Evolutionary conservation across 2,113 vertebrate genomes (phyloP), one percentile per base, ranked within the genome.

Genomic region (Oxyura jamaicensis): DNA sequence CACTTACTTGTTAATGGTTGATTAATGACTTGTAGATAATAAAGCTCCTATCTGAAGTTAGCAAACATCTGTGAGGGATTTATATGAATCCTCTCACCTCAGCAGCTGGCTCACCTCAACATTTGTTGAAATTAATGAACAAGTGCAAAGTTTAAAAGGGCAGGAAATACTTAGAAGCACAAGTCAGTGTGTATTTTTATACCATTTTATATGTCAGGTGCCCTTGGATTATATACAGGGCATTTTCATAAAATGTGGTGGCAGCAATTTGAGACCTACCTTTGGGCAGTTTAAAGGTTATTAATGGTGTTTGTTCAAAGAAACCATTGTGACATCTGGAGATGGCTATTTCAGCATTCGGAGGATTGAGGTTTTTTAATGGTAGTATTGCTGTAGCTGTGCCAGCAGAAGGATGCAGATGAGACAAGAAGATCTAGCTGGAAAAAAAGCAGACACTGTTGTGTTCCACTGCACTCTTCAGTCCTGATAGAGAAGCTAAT

Each of bases 71-170:
- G 84, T 79, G 90, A 75, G 75, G 72, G 69, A 96, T 97, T 97
- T 98, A 83, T 96, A 96, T 91, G 90, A 97, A 97, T 97, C 53
- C 52, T 94, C 91, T 96, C 95, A 93, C 94, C 92, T 96, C 90
- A 92, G 81, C 87, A 97, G 90, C 95, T 97, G 86, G 92, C 85
- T 86, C 39, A 91, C 84, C 52, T 96, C 91, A 90, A 8, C 94
- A 91, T 89, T 96, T 95, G 93, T 94, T 96, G 90, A 96, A 94
- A 94, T 94, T 95, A 97, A 95, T 90, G 88, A 97, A 80, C 83
- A 95, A 96, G 91, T 95, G 81, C 71, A 88, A 81, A 91, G 87
- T 96, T 95, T 95, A 93, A 95, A 96, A 95, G 86, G 93, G 52
- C 80, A 96, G 86, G 88, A 97, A 97, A 96, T 85, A 85, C 93